phyloP scores from a whole-genome alignment of 2,113 vertebrate species.

The Oreotrochilus melanogaster region DNA sequence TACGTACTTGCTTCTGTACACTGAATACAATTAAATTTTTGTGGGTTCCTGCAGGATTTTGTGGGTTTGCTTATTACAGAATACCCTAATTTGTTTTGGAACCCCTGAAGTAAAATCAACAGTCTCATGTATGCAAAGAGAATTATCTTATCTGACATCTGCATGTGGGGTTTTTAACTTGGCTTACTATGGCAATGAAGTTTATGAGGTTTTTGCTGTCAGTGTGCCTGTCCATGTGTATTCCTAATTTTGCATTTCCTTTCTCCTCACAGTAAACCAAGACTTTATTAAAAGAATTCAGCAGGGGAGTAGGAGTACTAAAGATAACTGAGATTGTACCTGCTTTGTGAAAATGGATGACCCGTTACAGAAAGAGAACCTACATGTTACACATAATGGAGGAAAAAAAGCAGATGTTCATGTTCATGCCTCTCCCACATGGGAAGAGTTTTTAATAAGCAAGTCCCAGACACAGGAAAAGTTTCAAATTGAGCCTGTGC shows the following conservation, averaged over 20 bases:
- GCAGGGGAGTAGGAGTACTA: background rate
- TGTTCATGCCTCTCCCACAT: background rate
- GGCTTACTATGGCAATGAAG: background rate
- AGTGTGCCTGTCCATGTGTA: background rate
- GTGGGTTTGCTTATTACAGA: background rate
- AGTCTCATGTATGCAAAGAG: background rate
- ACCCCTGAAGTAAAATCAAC: background rate
- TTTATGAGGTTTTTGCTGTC: background rate
- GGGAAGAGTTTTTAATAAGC: background rate
- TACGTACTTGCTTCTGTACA: background rate
- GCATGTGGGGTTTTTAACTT: background rate
- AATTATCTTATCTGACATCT: background rate
- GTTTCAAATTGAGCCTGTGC: background rate
- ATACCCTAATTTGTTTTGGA: background rate
- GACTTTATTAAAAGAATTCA: background rate
- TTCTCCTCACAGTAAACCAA: background rate
- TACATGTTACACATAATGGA: background rate
- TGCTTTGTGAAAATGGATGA: conserved; percentile 13
- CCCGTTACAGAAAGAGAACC: background rate
- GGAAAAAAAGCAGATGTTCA: background rate
- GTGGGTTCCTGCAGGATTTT: background rate
- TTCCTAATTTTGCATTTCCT: conserved; percentile 11
- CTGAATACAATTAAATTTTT: background rate
- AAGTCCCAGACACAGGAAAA: background rate
- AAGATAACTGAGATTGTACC: background rate